A percentile compares a stretch with the other conserved stretches of the same genome.
These are phyloP conservation scores for Lithobates pipiens DNA, from an alignment of 2,797 vertebrate genomes.

Conservation along the genomic window DNA sequence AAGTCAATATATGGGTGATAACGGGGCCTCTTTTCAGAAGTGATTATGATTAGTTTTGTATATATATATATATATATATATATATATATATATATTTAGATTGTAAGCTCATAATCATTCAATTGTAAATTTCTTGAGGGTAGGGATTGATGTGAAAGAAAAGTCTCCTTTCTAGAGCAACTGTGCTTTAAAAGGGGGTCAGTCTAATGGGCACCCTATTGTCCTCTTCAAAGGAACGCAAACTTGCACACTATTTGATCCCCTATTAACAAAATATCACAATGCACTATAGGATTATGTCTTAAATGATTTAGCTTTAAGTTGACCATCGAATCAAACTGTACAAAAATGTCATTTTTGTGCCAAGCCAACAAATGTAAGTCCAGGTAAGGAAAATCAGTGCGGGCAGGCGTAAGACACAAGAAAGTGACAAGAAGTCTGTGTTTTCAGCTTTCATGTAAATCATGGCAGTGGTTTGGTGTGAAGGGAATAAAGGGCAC, in stretches of 20 bases:
- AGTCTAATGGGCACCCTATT: neutral
- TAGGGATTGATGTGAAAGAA: no score
- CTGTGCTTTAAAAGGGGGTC: constrained; percentile 18
- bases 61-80: no score
- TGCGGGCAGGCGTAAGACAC: constrained; percentile 7
- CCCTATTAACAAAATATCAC: neutral
- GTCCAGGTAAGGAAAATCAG: neutral
- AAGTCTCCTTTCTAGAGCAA: neutral
- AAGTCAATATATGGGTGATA: no score
- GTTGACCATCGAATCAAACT: neutral
- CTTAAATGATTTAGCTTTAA: neutral
- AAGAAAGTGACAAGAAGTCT: neutral
- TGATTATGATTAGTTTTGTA: no score
- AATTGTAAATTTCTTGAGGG: no score
- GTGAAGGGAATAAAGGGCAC: neutral
- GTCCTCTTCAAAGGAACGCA: no score
- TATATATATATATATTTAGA: no score
- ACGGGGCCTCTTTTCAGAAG: no score
- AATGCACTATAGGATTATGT: no score
- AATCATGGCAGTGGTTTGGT: neutral
- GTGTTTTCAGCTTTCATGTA: neutral
- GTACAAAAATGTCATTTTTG: neutral
- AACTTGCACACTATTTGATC: no score
- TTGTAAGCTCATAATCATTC: no score
- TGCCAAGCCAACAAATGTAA: neutral